A percentile compares a stretch with the other conserved stretches of the same genome.
These are phyloP conservation scores for Romanogobio albipinnatus DNA, from an alignment of 2,113 vertebrate species.

Conservation along the genomic window DNA sequence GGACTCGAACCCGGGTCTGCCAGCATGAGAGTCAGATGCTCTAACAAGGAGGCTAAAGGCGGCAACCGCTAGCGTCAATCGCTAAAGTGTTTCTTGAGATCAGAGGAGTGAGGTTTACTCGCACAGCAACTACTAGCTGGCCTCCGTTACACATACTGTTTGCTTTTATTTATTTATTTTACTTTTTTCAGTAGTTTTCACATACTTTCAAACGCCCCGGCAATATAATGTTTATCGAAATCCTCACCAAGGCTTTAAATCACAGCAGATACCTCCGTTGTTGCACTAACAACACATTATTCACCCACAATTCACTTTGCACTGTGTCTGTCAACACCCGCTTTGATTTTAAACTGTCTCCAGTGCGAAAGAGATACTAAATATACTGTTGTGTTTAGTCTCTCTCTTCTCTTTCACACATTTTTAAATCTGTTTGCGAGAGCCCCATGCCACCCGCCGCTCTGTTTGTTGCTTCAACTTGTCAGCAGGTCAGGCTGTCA, in stretches of 20 bases:
- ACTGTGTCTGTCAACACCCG: constrained; percentile 32
- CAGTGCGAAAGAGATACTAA: background rate
- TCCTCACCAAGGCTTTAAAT: constrained; percentile 24
- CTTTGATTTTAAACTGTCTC: constrained; percentile 34
- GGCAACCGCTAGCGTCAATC: no score
- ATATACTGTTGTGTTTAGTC: background rate
- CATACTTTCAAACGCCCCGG: background rate
- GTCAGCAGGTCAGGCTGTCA: constrained; percentile 42
- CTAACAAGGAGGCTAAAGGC: no score
- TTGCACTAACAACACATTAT: constrained; percentile 6
- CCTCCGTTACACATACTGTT: no score
- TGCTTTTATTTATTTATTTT: no score
- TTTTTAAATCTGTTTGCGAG: constrained; percentile 51
- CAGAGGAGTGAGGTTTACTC: no score
- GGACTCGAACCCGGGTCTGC: no score
- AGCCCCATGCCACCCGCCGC: constrained; percentile 53
- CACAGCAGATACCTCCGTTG: background rate
- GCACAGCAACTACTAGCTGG: no score
- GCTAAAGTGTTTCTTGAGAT: no score
- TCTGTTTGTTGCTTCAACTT: constrained; percentile 64
- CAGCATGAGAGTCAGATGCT: no score
- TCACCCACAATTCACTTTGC: constrained; percentile 10
- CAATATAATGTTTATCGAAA: constrained; percentile 4
- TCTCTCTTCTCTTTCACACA: background rate
- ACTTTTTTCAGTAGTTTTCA: background rate